These are phyloP conservation scores for Penaeus japonicus DNA, from an alignment of 1,140 invertebrate species.

Conservation along the genomic window DNA sequence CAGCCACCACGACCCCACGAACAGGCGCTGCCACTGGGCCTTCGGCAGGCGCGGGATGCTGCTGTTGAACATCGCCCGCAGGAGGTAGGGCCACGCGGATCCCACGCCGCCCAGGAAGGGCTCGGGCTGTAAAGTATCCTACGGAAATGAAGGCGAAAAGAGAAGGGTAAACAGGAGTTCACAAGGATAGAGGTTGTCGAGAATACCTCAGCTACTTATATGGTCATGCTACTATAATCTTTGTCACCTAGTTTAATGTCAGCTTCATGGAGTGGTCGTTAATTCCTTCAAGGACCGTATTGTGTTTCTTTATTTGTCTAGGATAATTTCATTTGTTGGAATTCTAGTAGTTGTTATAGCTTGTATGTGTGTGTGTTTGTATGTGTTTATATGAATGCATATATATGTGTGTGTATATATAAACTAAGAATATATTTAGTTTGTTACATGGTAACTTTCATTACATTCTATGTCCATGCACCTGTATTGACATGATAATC, in stretches of 20 bases:
- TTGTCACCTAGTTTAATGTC: too few species aligned
- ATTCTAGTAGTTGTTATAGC: neutral
- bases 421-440: neutral
- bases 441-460: neutral
- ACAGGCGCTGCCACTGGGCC: constrained; percentile 2
- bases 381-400: neutral
- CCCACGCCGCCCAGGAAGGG: neutral
- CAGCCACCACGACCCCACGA: constrained; percentile 19
- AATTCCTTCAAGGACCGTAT: too few species aligned
- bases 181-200: too few species aligned
- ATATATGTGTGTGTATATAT: neutral
- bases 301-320: too few species aligned
- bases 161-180: too few species aligned
- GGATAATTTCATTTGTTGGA: too few species aligned
- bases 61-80: neutral
- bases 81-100: neutral
- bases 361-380: neutral
- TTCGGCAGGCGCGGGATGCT: neutral
- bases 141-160: too few species aligned
- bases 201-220: too few species aligned
- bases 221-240: too few species aligned
- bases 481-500: neutral
- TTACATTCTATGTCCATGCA: neutral
- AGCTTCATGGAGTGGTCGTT: too few species aligned
- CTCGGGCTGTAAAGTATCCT: neutral